A percentile compares a stretch with the other conserved stretches of the same genome.
Conservation (phyloP, 2,113 vertebrate genomes). For the Mustela nigripes region DNA sequence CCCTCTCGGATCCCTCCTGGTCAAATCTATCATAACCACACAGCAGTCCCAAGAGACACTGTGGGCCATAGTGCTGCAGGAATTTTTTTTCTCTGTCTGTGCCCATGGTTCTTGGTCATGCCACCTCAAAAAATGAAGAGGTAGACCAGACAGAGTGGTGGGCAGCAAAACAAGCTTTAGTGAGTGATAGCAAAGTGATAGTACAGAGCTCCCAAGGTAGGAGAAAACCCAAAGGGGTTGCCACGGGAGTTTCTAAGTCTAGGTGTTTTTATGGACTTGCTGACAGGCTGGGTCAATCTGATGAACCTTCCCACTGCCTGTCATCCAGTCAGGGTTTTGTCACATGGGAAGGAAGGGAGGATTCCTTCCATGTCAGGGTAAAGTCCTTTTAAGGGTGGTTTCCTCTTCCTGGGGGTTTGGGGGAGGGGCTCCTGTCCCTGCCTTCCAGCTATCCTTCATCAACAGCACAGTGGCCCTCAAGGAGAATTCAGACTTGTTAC, state of each 20-base stretch:
- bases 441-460: neutral
- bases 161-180: neutral
- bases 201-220: neutral
- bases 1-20: neutral
- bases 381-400: neutral
- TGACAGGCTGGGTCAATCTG: neutral
- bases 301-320: neutral
- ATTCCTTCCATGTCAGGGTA: neutral
- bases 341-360: neutral
- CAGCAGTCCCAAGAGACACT: neutral
- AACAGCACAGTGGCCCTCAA: neutral
- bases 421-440: too few relatives aligned
- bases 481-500: neutral
- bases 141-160: neutral
- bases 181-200: neutral
- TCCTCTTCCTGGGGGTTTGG: neutral
- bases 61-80: neutral
- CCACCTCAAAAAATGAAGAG: neutral
- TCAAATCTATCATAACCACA: neutral
- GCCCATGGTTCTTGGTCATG: too few relatives aligned
- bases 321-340: neutral
- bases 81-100: neutral
- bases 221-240: neutral
- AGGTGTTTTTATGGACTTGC: neutral
- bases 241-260: neutral